Conservation (phyloP, 2,888 invertebrate genomes). For the Scaptomyza flava region DNA sequence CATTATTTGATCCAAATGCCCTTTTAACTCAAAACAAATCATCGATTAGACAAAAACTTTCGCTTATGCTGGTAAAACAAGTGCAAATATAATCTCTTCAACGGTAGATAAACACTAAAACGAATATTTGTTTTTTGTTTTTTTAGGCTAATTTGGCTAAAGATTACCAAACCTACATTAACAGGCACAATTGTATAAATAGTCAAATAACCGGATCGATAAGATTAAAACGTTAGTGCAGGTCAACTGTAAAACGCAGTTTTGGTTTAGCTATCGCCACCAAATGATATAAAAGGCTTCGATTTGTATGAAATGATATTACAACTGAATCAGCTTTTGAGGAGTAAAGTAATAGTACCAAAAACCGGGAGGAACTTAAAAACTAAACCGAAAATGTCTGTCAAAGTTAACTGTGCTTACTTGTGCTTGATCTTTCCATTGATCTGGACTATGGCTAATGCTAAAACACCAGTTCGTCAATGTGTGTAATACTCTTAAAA, state of each 20-base stretch:
- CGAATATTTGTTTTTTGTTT: background rate
- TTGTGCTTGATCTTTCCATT: conserved; percentile 40
- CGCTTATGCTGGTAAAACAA: background rate
- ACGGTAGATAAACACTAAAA: conserved; percentile 11
- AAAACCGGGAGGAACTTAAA: background rate
- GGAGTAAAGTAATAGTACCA: conserved; percentile 5
- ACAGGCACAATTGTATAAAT: conserved; percentile 5
- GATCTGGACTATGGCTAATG: conserved; percentile 21
- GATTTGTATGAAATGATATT: conserved; percentile 3
- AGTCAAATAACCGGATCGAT: conserved; percentile 27
- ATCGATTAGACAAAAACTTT: background rate
- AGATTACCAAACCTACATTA: conserved; percentile 19
- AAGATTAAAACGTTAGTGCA: conserved; percentile 56
- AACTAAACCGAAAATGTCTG: conserved; percentile 33
- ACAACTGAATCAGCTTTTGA: conserved; percentile 24
- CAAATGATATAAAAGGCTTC: conserved; percentile 50
- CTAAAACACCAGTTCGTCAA: conserved; percentile 56
- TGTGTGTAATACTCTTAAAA: conserved; percentile 43
- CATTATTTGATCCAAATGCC: too few relatives aligned
- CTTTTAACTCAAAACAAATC: background rate
- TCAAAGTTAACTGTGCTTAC: conserved; percentile 7
- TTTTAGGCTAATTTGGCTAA: background rate
- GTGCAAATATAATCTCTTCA: background rate
- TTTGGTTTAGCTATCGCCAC: background rate
- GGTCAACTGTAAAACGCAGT: conserved; percentile 19